These are phyloP conservation scores for Mesoclemmys tuberculata DNA, from an alignment of 2,113 vertebrate genomes.

Conservation along the genomic window DNA sequence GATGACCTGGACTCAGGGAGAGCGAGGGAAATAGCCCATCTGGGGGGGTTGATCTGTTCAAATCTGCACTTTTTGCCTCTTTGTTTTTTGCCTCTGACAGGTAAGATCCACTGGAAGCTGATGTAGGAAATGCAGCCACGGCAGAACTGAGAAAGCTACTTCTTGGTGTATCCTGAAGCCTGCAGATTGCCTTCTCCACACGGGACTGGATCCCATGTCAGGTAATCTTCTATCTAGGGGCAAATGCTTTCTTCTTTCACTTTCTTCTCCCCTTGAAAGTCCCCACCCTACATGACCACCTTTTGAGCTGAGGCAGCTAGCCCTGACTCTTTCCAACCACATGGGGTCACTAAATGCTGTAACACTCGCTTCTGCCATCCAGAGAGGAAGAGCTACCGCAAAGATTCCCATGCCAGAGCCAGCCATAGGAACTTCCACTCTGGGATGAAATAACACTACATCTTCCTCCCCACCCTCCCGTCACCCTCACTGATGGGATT, in stretches of 20 bases:
- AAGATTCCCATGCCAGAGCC: too few relatives aligned
- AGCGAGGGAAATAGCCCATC: background rate
- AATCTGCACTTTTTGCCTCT: background rate
- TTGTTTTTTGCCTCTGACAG: background rate
- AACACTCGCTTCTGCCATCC: background rate
- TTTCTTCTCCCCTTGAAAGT: background rate
- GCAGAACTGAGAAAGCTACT: background rate
- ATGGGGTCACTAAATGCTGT: background rate
- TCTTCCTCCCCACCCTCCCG: background rate
- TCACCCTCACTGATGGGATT: background rate
- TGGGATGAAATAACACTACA: background rate
- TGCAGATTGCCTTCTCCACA: background rate
- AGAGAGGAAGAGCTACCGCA: too few relatives aligned
- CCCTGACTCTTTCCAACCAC: fast-evolving
- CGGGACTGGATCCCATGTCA: background rate
- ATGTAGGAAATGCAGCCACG: background rate
- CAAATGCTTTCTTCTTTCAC: background rate
- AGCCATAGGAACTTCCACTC: background rate
- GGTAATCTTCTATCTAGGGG: background rate
- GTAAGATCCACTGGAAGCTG: background rate
- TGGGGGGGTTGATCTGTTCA: background rate
- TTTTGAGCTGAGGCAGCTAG: background rate
- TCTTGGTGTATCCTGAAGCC: background rate
- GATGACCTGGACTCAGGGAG: background rate
- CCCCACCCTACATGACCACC: background rate